These are phyloP conservation scores for Ornithorhynchus anatinus DNA, from an alignment of 2,113 vertebrate species.

Conservation along the genomic window DNA sequence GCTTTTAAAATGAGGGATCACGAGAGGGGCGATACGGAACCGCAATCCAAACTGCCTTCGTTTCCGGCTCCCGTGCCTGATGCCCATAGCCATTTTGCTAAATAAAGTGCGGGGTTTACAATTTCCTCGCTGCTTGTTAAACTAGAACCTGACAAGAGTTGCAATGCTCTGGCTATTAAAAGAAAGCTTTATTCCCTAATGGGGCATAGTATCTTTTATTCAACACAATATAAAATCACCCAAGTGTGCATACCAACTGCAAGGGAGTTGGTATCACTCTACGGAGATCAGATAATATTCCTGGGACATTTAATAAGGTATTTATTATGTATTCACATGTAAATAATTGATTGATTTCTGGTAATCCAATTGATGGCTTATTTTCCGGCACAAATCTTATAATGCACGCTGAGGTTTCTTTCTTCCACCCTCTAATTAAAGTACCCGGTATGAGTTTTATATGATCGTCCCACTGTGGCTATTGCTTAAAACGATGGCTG, in stretches of 20 bases:
- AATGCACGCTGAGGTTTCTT: not conserved
- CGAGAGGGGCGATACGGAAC: no score
- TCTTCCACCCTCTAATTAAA: slow-evolving; percentile 30
- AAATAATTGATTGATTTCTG: slow-evolving; percentile 61
- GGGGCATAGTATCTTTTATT: not conserved
- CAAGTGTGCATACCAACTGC: slow-evolving; percentile 1
- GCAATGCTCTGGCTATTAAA: not conserved
- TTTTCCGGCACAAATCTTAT: slow-evolving; percentile 57
- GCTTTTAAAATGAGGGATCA: no score
- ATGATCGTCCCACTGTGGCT: slow-evolving; percentile 18
- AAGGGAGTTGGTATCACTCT: slow-evolving; percentile 44
- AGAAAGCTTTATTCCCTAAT: not conserved
- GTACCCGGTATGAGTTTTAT: slow-evolving; percentile 25
- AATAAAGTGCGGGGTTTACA: not conserved
- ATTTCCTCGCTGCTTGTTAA: not conserved
- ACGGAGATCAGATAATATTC: slow-evolving; percentile 32
- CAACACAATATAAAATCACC: slow-evolving; percentile 7
- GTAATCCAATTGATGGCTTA: slow-evolving; percentile 60
- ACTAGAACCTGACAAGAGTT: not conserved
- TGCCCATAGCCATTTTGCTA: not conserved
- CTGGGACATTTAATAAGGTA: slow-evolving; percentile 63
- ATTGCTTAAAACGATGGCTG: slow-evolving; percentile 45
- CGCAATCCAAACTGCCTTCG: not conserved
- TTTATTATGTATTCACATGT: slow-evolving; percentile 57
- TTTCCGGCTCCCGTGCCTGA: not conserved